phyloP scores from a whole-genome alignment of 1,140 invertebrate genomes.

The Chionoecetes opilio region DNA sequence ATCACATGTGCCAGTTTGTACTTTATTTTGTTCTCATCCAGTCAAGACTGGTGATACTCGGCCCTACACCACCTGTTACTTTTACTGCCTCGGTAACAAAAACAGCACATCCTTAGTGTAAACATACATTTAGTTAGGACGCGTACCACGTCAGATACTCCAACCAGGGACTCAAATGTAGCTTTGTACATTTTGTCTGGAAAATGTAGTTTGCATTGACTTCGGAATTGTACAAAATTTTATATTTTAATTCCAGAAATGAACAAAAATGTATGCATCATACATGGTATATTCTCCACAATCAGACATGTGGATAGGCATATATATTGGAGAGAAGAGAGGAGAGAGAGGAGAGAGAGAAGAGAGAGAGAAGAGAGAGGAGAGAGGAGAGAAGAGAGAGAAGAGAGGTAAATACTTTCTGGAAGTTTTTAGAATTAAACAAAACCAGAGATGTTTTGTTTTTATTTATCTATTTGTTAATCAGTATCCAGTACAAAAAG shows the following conservation, averaged over 20 bases:
- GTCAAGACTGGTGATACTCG: not conserved
- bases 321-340: not conserved
- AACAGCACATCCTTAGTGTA: not conserved
- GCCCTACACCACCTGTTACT: not conserved
- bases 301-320: not conserved
- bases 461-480: slow-evolving; percentile 78
- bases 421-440: slow-evolving; percentile 71
- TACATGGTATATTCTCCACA: not conserved
- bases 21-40: slow-evolving; percentile 57
- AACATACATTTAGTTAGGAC: slow-evolving; percentile 34
- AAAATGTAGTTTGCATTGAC: slow-evolving; percentile 4
- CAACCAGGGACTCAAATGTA: not conserved
- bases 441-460: slow-evolving; percentile 77
- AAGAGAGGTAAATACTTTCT: not conserved
- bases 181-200: not conserved
- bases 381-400: not conserved
- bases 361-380: not conserved
- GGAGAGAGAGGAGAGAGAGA: not conserved
- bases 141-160: not conserved
- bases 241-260: not conserved
- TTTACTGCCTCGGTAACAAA: slow-evolving; percentile 9
- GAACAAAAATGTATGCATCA: not conserved
- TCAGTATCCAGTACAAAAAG: slow-evolving; percentile 79
- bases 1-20: slow-evolving; percentile 74
- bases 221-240: slow-evolving; percentile 12